Evolutionary conservation across 2,797 vertebrate genomes (phyloP).

Genomic region (Enteromius mattozi): DNA sequence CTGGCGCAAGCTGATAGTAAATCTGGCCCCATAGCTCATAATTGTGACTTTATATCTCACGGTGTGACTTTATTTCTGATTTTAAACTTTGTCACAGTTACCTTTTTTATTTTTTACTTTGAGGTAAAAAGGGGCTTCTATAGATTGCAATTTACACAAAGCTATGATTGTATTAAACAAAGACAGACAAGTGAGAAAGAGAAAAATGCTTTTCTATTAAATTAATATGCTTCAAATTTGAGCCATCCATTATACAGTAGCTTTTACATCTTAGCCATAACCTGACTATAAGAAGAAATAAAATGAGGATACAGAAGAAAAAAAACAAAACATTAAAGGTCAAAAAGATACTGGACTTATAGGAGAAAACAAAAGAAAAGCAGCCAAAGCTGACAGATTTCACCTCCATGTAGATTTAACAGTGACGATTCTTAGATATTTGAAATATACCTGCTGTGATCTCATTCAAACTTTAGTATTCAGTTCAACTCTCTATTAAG

Average conservation of each 20-base stretch:
- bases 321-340: not conserved
- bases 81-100: constrained; percentile 9
- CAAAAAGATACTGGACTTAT: constrained; percentile 23
- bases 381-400: constrained; percentile 39
- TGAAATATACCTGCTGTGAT: constrained; percentile 29
- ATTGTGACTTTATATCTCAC: constrained; percentile 6
- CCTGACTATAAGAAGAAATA: constrained; percentile 23
- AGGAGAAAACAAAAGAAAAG: constrained; percentile 18
- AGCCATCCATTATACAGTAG: constrained; percentile 50
- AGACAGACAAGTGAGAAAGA: constrained; percentile 51
- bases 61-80: not conserved
- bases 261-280: constrained; percentile 54
- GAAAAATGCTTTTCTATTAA: constrained; percentile 55
- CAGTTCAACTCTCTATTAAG: constrained; percentile 25
- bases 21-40: not conserved
- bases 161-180: constrained; percentile 4
- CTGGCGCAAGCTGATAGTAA: not conserved
- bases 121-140: constrained; percentile 32
- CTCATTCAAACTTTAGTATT: constrained; percentile 31
- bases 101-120: constrained; percentile 1
- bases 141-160: not conserved
- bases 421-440: constrained; percentile 41
- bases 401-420: constrained; percentile 45
- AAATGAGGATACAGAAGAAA: constrained; percentile 13
- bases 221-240: constrained; percentile 40